Base-by-base conservation (phyloP, 2,113 vertebrate species). In the Cephalopholis sonnerati region DNA sequence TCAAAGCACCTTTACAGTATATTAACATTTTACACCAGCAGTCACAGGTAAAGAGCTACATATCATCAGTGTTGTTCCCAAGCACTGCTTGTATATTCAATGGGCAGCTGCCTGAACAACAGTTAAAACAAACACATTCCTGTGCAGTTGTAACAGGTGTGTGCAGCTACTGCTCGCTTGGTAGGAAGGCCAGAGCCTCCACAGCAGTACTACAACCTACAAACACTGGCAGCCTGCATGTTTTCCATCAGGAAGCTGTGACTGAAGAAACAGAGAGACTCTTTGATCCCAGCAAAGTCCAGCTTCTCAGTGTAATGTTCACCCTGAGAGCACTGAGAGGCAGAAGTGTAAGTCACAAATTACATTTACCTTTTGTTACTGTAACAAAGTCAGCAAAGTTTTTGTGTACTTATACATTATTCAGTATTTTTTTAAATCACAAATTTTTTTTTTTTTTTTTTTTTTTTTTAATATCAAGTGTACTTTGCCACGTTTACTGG, bases 81-180 rank as follows among this genome's bases (percentile, higher is more conserved):
- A 55, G 27, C 24, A 22, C 36, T 70, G 77, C 39, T 27, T 72
- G 59, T 82, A n/a, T 69, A 20, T 79, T 53, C 66, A 74, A 54
- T 39, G 77, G 55, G 63, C 41, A 75, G 74, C 55, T 74, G 72
- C 72, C 73, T 63, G 39, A 46, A 22, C 58, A 78, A 63, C 62
- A 85, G 72, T 50, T 2, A 65, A 79, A 88, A 83, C 81, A 90
- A 88, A 82, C 81, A 88, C 89, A 90, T 88, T 90, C 89, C 74
- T 86, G 50, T 79, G 51, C 78, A 81, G 89, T 86, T 90, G 74
- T 79, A 82, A 82, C 89, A 90, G 89, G 89, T 90, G 89, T 68
- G 65, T 65, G 61, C 59, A 71, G 78, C 83, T 82, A 82, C 83
- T 86, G 76, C 59, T 74, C 22, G 76, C 88, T 22, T 58, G n/a